phyloP scores from a whole-genome alignment of 1,140 invertebrate species.

The Sycophaga agraensis region DNA sequence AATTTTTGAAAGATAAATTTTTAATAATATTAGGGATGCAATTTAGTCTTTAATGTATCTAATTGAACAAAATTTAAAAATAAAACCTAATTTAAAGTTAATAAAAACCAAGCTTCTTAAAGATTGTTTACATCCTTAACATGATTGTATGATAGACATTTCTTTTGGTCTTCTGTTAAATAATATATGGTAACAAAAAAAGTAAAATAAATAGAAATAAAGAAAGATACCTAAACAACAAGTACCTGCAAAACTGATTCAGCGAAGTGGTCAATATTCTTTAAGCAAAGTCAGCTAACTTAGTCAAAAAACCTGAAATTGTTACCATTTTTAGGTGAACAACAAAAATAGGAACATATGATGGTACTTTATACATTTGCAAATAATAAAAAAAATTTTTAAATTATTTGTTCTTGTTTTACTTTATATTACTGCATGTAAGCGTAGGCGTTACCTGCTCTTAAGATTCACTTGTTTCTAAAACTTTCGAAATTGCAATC shows the following conservation, averaged over 20 bases:
- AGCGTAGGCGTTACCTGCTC: slow-evolving; percentile 19
- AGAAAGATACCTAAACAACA: background rate
- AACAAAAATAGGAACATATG: background rate
- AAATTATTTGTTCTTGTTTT: background rate
- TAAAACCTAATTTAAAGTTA: too few species aligned
- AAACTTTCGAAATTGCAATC: background rate
- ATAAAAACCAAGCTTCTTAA: too few species aligned
- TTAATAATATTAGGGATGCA: too few species aligned
- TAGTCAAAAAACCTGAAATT: background rate
- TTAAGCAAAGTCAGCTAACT: background rate
- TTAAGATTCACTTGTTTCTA: slow-evolving; percentile 1
- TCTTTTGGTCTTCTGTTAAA: too few species aligned
- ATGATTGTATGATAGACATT: too few species aligned
- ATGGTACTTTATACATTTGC: too few species aligned
- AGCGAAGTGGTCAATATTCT: background rate
- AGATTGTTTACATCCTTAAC: too few species aligned
- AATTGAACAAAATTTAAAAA: too few species aligned
- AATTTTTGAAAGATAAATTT: too few species aligned
- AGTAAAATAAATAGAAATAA: background rate
- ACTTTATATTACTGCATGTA: background rate
- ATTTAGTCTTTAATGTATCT: too few species aligned
- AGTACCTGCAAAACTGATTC: slow-evolving; percentile 1
- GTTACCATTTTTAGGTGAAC: background rate
- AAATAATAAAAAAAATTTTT: background rate
- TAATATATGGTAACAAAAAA: too few species aligned